These are phyloP conservation scores for Pteria penguin DNA, from an alignment of 2,888 invertebrate genomes.

Conservation along the genomic window DNA sequence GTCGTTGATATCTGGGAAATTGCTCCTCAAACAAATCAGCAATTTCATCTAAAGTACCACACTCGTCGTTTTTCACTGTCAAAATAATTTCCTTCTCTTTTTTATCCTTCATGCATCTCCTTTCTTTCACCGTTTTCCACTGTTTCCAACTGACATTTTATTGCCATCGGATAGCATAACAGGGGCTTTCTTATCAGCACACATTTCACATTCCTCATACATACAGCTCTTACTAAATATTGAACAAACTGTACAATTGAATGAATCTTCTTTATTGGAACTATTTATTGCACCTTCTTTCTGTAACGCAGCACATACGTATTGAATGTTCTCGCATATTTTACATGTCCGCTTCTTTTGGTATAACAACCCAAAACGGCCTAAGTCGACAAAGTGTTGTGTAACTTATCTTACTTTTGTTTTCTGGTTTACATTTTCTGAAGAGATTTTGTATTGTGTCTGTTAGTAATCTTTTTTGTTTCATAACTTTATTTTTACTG, in stretches of 20 bases:
- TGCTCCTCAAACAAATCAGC: neutral
- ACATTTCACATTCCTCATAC: slow-evolving; percentile 31
- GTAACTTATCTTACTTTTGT: slow-evolving; percentile 24
- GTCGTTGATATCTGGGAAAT: neutral
- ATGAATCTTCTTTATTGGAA: no score
- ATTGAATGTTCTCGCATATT: slow-evolving; percentile 43
- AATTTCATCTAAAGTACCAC: neutral
- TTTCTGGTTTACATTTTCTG: slow-evolving; percentile 23
- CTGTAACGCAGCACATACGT: slow-evolving; percentile 19
- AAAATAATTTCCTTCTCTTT: neutral
- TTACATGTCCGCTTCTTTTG: slow-evolving; percentile 40
- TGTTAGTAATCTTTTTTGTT: slow-evolving; percentile 32
- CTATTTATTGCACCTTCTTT: no score
- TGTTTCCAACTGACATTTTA: slow-evolving; percentile 11
- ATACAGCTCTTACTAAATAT: slow-evolving; percentile 16
- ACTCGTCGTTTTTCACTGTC: neutral
- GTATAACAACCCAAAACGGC: slow-evolving; percentile 46
- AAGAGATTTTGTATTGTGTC: slow-evolving; percentile 31
- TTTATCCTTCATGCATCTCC: neutral
- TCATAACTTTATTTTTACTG: slow-evolving; percentile 33
- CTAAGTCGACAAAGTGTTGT: slow-evolving; percentile 35
- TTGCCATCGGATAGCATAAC: neutral
- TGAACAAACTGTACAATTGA: slow-evolving; percentile 16
- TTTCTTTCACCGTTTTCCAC: slow-evolving; percentile 15
- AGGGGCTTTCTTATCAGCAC: neutral